phyloP scores from a whole-genome alignment of 1,140 invertebrate species.

The Cephus cinctus region DNA sequence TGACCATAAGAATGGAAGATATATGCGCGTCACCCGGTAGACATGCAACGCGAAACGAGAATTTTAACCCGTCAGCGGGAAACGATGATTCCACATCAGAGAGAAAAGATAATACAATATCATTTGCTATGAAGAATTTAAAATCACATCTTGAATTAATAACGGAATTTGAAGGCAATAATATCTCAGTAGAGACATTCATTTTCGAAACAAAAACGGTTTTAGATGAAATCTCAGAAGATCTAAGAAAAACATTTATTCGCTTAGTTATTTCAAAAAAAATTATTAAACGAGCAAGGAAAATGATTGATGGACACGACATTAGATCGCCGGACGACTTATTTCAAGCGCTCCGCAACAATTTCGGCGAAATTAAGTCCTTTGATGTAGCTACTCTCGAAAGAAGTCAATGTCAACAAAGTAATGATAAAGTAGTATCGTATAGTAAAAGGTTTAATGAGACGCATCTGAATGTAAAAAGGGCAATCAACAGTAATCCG shows the following conservation, averaged over 20 bases:
- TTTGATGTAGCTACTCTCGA: background rate
- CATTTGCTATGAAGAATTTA: background rate
- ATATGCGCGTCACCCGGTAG: too few species aligned
- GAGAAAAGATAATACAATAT: background rate
- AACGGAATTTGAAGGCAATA: background rate
- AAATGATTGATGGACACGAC: too few species aligned
- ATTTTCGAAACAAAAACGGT: too few species aligned
- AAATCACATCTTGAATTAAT: too few species aligned
- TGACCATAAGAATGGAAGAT: background rate
- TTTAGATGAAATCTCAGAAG: background rate
- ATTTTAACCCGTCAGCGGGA: background rate
- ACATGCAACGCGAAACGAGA: too few species aligned
- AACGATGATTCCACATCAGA: background rate
- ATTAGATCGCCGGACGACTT: background rate
- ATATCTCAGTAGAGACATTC: too few species aligned
- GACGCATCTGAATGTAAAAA: too few species aligned
- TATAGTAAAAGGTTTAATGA: too few species aligned
- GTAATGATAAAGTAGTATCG: background rate
- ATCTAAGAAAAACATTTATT: background rate
- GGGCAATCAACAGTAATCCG: too few species aligned
- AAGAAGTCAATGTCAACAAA: background rate
- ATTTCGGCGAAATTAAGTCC: too few species aligned
- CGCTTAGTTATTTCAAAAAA: background rate
- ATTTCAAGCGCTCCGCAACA: background rate
- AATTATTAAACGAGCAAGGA: background rate